These are phyloP conservation scores for Zalophus californianus DNA, from an alignment of 2,797 vertebrate genomes.

Conservation along the genomic window DNA sequence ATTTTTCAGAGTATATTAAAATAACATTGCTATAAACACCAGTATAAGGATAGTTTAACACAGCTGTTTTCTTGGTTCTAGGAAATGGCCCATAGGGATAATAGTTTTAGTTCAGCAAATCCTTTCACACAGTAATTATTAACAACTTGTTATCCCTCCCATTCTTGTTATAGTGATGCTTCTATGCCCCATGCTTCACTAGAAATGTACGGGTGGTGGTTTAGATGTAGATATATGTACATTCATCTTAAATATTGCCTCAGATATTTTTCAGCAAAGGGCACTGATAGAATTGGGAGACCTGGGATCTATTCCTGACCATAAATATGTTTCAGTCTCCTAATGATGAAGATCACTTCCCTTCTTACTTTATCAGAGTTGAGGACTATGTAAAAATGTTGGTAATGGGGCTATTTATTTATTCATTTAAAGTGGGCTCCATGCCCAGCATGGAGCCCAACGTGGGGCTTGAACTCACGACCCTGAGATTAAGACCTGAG, in stretches of 20 bases:
- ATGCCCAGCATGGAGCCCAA: background rate
- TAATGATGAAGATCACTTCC: background rate
- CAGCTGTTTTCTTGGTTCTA: background rate
- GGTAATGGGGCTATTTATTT: background rate
- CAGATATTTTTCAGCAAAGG: constrained; percentile 13
- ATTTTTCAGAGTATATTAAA: constrained; percentile 40
- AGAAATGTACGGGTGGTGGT: background rate
- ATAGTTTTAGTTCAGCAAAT: background rate
- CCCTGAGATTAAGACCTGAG: background rate
- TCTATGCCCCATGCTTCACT: background rate
- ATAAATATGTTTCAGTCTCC: background rate
- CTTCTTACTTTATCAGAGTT: background rate
- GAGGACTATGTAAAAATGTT: background rate
- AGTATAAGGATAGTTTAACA: background rate
- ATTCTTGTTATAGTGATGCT: constrained; percentile 27
- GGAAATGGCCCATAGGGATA: background rate
- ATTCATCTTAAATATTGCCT: constrained; percentile 30
- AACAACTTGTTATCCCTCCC: background rate
- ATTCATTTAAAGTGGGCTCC: background rate
- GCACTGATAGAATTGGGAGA: background rate
- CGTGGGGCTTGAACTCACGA: background rate
- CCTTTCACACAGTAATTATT: background rate
- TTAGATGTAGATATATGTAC: background rate
- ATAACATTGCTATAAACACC: background rate
- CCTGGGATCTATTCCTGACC: background rate